phyloP scores from a whole-genome alignment of 1,140 invertebrate genomes.

The Cydia amplana region DNA sequence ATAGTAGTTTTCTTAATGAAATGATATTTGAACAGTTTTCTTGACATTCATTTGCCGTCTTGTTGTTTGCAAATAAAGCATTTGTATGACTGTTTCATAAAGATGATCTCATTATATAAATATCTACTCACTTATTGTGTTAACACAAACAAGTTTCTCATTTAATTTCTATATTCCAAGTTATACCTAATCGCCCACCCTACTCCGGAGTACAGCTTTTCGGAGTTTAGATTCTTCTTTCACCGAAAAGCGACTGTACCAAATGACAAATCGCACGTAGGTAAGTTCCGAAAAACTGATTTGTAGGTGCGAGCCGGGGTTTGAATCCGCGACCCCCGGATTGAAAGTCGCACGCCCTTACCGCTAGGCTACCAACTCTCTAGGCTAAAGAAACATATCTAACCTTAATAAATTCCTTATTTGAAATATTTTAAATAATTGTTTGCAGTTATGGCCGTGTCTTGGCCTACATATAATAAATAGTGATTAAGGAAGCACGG shows the following conservation, averaged over 20 bases:
- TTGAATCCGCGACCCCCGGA: too few species aligned
- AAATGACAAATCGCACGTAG: too few species aligned
- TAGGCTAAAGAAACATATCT: neutral
- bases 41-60: too few species aligned
- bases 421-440: neutral
- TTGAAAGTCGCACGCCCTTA: too few species aligned
- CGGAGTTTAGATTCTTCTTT: too few species aligned
- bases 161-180: neutral
- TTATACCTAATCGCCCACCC: neutral
- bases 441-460: neutral
- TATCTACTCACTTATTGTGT: neutral
- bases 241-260: too few species aligned
- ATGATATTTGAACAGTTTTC: too few species aligned
- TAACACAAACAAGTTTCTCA: neutral
- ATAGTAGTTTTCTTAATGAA: too few species aligned
- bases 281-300: too few species aligned
- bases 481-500: neutral
- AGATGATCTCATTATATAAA: neutral
- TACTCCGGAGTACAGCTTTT: too few species aligned
- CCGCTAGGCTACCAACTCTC: neutral
- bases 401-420: neutral
- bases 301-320: too few species aligned
- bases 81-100: neutral
- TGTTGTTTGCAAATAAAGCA: conserved; percentile 5
- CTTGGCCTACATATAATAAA: neutral